phyloP scores from a whole-genome alignment of 2,888 invertebrate species.

The Habroteleia sp. region DNA sequence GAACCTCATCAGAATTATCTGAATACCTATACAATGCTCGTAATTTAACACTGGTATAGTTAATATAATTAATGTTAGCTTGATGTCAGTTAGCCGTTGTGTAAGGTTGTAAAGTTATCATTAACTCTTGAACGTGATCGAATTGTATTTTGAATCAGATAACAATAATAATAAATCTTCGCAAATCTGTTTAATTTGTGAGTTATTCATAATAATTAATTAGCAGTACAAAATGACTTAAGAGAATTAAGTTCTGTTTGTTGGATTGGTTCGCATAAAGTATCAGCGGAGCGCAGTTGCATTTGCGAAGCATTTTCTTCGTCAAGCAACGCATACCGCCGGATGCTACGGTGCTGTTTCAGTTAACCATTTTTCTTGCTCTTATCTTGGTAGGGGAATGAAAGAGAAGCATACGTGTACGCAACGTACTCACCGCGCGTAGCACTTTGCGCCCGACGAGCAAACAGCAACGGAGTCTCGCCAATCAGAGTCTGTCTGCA shows the following conservation, averaged over 20 bases:
- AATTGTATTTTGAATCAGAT: no score
- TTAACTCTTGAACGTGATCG: no score
- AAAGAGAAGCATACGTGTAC: constrained; percentile 44
- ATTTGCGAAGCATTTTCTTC: constrained; percentile 45
- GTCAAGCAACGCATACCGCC: constrained; percentile 41
- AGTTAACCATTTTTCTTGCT: constrained; percentile 53
- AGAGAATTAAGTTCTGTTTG: constrained; percentile 8
- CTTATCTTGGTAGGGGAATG: constrained; percentile 27
- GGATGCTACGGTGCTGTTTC: constrained; percentile 51
- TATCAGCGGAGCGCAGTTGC: constrained; percentile 23
- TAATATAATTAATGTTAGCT: no score
- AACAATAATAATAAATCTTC: no score
- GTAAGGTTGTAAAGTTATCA: no score
- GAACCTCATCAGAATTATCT: no score
- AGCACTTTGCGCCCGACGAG: constrained; percentile 54
- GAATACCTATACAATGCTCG: no score
- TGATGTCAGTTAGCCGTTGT: no score
- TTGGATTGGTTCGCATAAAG: constrained; percentile 16
- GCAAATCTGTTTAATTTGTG: constrained; percentile 1
- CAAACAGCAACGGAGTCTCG: constrained; percentile 49
- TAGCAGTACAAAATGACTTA: neutral
- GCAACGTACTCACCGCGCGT: constrained; percentile 45
- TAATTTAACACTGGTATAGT: no score
- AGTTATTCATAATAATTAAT: constrained; percentile 14
- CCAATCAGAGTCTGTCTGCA: constrained; percentile 50